Base-by-base conservation (phyloP, 2,888 invertebrate species). In the Quadriops clusia region DNA sequence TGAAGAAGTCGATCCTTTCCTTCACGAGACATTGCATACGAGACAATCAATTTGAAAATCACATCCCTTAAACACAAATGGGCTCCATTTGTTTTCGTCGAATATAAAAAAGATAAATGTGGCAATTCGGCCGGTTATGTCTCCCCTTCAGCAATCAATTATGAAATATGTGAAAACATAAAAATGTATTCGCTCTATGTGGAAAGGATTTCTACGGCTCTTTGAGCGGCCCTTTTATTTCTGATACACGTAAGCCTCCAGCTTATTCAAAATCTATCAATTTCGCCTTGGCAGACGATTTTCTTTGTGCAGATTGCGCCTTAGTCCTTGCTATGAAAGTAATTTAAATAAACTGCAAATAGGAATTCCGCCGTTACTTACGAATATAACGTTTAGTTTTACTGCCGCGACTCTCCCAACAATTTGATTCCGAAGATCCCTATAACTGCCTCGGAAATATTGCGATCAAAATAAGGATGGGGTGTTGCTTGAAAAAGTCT, bases 271-370 rank as follows among this genome's bases (percentile, higher is more conserved):
- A 52, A 51, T 53, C 50, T 47, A 52, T 54, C 53, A 54, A 54
- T 54, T 53, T 43, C 38, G 37, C 30, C 43, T 40, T 44, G 47
- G 43, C 47, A 44, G 40, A 42, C 42, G 45, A 46, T 48, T 48
- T 45, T 42, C 43, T 42, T 41, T 42, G 39, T 37, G 46, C 46
- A 54, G 49, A 50, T 51, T 53, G 49, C 45, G 45, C 42, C 42
- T 41, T 45, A 46, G 46, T 42, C 45, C 41, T 33, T 32, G 40
- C 41, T 43, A 44, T 43, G 40, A 17, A 44, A 46, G 51, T 56
- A 56, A 56, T 54, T 55, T 55, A 53, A 54, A 56, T 52, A 56
- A 54, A 56, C 55, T 56, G 56, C 55, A 56, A 55, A 56, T 56
- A 53, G 54, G 54, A 51, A 53, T 52, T 44, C 49, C n/a, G n/a